These are phyloP conservation scores for Scaeva pyrastri DNA, from an alignment of 2,888 invertebrate species.

Conservation along the genomic window DNA sequence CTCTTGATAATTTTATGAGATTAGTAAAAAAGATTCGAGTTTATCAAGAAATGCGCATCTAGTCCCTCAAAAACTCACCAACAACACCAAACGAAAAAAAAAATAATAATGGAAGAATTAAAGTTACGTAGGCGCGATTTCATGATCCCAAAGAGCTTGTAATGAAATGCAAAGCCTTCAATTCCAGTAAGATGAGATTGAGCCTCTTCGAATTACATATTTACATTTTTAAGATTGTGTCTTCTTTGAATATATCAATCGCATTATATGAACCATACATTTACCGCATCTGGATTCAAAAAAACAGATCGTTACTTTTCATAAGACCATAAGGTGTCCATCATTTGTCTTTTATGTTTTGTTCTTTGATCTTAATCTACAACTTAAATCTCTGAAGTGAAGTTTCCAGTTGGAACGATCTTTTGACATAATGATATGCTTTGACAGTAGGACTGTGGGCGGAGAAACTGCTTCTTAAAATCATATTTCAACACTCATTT, in stretches of 20 bases:
- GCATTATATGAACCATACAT: slow-evolving; percentile 35
- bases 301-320: too few relatives aligned
- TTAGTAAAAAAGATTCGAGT: neutral
- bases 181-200: too few relatives aligned
- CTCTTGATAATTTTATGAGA: slow-evolving; percentile 12
- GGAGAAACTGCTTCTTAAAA: neutral
- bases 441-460: neutral
- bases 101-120: too few relatives aligned
- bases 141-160: slow-evolving; percentile 33
- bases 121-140: slow-evolving; percentile 47
- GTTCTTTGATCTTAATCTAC: slow-evolving; percentile 12
- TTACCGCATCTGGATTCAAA: slow-evolving; percentile 42
- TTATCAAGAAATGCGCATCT: slow-evolving; percentile 30
- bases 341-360: slow-evolving; percentile 6
- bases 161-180: slow-evolving; percentile 15
- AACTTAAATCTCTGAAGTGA: neutral
- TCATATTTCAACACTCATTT: neutral
- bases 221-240: slow-evolving; percentile 19
- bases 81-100: neutral
- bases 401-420: neutral
- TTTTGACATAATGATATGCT: slow-evolving; percentile 7
- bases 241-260: slow-evolving; percentile 42
- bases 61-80: neutral
- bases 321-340: slow-evolving; percentile 10
- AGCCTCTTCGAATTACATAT: neutral